phyloP scores from a whole-genome alignment of 2,797 vertebrate genomes.

The Heteromormyrus szaboi region DNA sequence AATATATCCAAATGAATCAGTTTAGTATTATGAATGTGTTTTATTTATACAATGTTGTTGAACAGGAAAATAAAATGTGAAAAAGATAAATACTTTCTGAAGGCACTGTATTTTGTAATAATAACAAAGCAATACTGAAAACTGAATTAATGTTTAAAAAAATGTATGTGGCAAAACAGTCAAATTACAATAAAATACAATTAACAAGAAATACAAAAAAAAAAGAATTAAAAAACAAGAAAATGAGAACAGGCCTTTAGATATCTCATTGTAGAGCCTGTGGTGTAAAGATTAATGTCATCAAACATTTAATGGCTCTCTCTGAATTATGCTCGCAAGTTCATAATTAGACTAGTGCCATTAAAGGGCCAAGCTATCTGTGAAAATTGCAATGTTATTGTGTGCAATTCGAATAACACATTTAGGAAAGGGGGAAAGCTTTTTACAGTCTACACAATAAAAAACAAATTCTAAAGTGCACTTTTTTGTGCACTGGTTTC shows the following conservation, averaged over 20 bases:
- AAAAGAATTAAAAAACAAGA: not conserved
- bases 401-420: not conserved
- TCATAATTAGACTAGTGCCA: not conserved
- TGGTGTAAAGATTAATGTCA: not conserved
- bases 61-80: not conserved
- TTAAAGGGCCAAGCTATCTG: not conserved
- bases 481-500: not conserved
- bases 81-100: not conserved
- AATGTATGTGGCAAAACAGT: not conserved
- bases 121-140: not conserved
- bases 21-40: not conserved
- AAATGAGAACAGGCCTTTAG: not conserved
- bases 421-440: not conserved
- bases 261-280: not conserved
- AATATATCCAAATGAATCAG: not conserved
- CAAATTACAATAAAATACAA: not conserved
- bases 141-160: not conserved
- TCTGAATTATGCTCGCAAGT: not conserved
- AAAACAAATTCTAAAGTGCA: not conserved
- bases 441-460: not conserved
- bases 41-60: not conserved
- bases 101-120: not conserved
- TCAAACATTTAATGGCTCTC: slow-evolving; percentile 2
- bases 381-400: not conserved
- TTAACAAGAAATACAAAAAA: not conserved